These are phyloP conservation scores for Oriolus oriolus DNA, from an alignment of 2,113 vertebrate species.

Conservation along the genomic window DNA sequence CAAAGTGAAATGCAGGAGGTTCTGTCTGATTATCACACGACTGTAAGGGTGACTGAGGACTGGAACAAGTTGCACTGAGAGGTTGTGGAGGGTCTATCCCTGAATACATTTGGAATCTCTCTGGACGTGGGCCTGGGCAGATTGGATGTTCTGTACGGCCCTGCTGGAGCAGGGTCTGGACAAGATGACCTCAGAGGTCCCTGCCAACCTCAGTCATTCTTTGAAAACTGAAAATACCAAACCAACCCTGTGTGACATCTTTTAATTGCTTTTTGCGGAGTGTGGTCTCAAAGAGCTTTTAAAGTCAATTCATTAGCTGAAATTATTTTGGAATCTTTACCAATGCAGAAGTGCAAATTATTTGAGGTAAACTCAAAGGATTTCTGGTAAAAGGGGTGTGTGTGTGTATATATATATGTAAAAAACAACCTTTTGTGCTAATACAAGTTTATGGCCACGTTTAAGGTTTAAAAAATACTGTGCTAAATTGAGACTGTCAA, in stretches of 20 bases:
- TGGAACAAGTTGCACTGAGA: background rate
- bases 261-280: background rate
- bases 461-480: background rate
- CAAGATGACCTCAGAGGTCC: background rate
- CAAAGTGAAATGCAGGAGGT: background rate
- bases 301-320: background rate
- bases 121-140: background rate
- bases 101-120: background rate
- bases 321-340: background rate
- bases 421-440: background rate
- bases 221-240: background rate
- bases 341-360: background rate
- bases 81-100: background rate
- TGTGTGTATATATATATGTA: accelerated
- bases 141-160: background rate
- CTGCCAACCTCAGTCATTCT: background rate
- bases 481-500: background rate
- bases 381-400: background rate
- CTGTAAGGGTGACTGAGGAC: background rate
- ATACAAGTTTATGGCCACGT: background rate
- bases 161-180: background rate
- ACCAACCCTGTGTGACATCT: background rate
- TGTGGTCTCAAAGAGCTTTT: background rate
- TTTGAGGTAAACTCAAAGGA: background rate
- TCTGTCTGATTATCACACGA: background rate